Evolutionary conservation across 2,797 vertebrate genomes (phyloP), one percentile per base, ranked within the genome.

Genomic region (Cuculus canorus): DNA sequence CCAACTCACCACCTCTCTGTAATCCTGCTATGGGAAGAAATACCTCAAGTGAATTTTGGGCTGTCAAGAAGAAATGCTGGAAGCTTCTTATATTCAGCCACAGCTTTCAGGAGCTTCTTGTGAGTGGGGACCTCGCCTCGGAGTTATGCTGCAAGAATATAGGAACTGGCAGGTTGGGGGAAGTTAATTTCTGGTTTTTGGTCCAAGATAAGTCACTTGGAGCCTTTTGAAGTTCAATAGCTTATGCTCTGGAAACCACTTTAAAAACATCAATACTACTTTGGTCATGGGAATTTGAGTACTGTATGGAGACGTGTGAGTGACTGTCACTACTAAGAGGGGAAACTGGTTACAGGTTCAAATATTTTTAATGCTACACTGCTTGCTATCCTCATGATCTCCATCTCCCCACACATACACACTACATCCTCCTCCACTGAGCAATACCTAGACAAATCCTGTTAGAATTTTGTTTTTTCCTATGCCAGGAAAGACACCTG

Each of bases 121-220:
- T 0, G 15, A 37, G 48, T 11, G 1, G 21, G 33, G 37, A 57
- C 60, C 52, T 56, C 1, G 2, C 41, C 52, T 47, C 1, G 0
- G 27, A 59, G 23, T 53, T 19, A 24, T 1, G 7, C 33, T 53
- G 77, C 60, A 41, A 56, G 33, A 43, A 2, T 1, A 39, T 17
- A 47, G 24, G n/a, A 84, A 27, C 0, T 64, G 63, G 82, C 32
- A 82, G 35, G 32, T 63, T 69, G 45, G 17, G 39, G 72, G 16
- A 45, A 54, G 39, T 23, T 41, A 59, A 64, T 93, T 60, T 48
- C 52, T 70, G 52, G 50, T n/a, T 43, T 60, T n/a, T 28, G 57
- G 63, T 30, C 70, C n/a, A 32, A 50, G 60, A 15, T 39, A 73
- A 84, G 41, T 82, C 72, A 11, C 52, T 47, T 13, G 18, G 35